Evolutionary conservation across 2,888 invertebrate genomes (phyloP).

Genomic region (Trachelus tabidus): DNA sequence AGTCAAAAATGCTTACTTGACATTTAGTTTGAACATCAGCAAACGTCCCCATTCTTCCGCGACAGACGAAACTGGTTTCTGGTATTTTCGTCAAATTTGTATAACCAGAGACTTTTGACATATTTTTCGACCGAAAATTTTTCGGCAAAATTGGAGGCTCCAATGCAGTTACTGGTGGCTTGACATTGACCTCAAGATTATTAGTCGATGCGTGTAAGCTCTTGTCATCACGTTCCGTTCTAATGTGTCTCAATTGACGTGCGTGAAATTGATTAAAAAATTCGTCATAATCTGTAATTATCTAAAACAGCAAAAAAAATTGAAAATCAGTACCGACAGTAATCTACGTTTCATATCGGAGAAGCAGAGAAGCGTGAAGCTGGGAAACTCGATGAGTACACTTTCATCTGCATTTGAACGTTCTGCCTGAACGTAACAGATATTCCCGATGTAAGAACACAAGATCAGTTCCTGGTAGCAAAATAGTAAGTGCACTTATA

Average conservation of each 20-base stretch:
- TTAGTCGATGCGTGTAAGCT: conserved; percentile 12
- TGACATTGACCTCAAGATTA: background rate
- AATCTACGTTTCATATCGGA: background rate
- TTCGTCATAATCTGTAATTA: conserved; percentile 49
- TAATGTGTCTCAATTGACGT: conserved; percentile 38
- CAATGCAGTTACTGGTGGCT: background rate
- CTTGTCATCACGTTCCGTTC: conserved; percentile 5
- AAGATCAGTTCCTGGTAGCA: background rate
- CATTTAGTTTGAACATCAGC: conserved; percentile 87
- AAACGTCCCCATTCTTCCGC: conserved; percentile 83
- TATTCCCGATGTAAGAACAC: background rate
- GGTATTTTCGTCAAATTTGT: conserved; percentile 68
- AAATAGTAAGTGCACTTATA: background rate
- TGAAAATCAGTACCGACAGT: background rate
- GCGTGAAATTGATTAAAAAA: conserved; percentile 44
- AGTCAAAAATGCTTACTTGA: conserved; percentile 69
- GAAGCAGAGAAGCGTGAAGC: background rate
- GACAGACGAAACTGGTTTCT: conserved; percentile 81
- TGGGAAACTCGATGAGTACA: background rate
- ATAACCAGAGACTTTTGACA: conserved; percentile 21
- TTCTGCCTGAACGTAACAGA: background rate
- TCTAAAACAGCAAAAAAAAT: conserved; percentile 28
- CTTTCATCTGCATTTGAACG: background rate
- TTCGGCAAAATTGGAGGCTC: background rate
- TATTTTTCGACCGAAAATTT: background rate